These are phyloP conservation scores for Halocynthia roretzi DNA, from an alignment of 23 tunicate genomes.

Conservation along the genomic window DNA sequence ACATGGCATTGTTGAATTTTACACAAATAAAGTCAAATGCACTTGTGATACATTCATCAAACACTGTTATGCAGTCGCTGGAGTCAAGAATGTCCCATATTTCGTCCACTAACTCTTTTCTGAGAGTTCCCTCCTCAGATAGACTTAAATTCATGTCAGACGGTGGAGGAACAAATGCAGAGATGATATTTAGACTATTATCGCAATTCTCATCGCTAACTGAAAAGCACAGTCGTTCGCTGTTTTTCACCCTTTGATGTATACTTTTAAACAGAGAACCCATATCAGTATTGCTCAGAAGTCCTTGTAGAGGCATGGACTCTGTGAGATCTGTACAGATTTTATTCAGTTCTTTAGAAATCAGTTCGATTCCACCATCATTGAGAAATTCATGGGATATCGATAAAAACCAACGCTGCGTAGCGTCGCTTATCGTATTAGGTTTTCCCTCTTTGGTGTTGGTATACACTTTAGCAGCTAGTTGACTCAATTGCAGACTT, in stretches of 20 bases:
- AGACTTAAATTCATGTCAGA: slow-evolving; percentile 8
- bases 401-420: slow-evolving; percentile 40
- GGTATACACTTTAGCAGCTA: slow-evolving; percentile 34
- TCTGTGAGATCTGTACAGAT: slow-evolving; percentile 14
- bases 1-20: slow-evolving; percentile 6
- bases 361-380: slow-evolving; percentile 14
- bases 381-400: slow-evolving; percentile 31
- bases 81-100: slow-evolving; percentile 59
- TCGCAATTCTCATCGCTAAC: not conserved
- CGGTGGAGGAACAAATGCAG: slow-evolving; percentile 20
- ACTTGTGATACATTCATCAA: slow-evolving; percentile 22
- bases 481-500: slow-evolving; percentile 49
- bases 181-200: not conserved
- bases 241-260: slow-evolving; percentile 5
- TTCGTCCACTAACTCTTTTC: slow-evolving; percentile 14
- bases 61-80: slow-evolving; percentile 39
- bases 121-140: not conserved
- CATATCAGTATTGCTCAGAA: slow-evolving; percentile 16
- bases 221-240: not conserved
- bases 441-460: not conserved
- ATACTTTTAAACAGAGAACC: slow-evolving; percentile 30
- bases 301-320: slow-evolving; percentile 63
- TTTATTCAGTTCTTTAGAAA: slow-evolving; percentile 15
- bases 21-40: slow-evolving; percentile 24
- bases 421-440: slow-evolving; percentile 2